Evolutionary conservation across 1,140 invertebrate species (phyloP).

Genomic region (Drosophila tristis): DNA sequence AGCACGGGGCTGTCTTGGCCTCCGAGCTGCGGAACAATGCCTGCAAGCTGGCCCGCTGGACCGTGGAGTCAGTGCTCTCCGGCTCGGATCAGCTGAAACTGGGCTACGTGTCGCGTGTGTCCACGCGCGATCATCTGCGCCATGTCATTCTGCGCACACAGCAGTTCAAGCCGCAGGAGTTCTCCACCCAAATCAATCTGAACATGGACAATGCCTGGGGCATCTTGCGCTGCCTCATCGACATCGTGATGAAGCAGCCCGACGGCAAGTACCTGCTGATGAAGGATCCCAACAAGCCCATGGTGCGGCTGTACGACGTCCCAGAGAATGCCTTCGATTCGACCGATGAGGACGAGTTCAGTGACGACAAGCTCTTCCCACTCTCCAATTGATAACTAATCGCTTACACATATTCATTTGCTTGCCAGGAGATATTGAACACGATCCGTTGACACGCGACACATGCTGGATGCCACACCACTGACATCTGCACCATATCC

Average conservation of each 20-base stretch:
- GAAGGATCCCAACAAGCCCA: conserved; percentile 99
- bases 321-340: conserved; percentile 99
- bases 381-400: conserved; percentile 14
- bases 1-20: conserved; percentile 98
- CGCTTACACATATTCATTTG: conserved; percentile 11
- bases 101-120: conserved; percentile 97
- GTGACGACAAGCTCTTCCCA: conserved; percentile 86
- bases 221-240: conserved; percentile 97
- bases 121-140: conserved; percentile 96
- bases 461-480: conserved; percentile 21
- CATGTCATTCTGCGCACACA: conserved; percentile 99
- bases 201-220: conserved; percentile 99
- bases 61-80: conserved; percentile 97
- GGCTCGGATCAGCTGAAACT: conserved; percentile 99
- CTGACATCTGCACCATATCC: conserved; percentile 44
- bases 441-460: conserved; percentile 53
- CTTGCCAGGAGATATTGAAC: conserved; percentile 35
- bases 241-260: conserved; percentile 98
- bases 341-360: conserved; percentile 90
- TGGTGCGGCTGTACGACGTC: conserved; percentile 98
- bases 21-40: conserved; percentile 99
- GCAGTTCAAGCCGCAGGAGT: conserved; percentile 99
- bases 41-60: conserved; percentile 99
- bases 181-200: conserved; percentile 99
- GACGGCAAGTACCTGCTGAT: conserved; percentile 99